Conservation (phyloP, 1,140 invertebrate genomes). For the Potamilus streckersoni region DNA sequence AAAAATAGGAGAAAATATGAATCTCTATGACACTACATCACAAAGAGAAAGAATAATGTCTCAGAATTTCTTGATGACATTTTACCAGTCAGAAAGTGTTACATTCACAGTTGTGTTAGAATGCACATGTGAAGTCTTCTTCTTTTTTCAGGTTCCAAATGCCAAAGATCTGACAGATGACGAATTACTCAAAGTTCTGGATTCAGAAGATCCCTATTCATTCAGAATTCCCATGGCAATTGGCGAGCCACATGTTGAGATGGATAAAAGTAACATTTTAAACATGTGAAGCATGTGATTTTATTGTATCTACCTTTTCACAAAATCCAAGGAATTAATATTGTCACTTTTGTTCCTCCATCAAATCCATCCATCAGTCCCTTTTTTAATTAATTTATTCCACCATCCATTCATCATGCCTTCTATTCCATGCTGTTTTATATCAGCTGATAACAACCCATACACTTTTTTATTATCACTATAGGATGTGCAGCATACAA, state of each 20-base stretch:
- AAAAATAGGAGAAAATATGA: no score
- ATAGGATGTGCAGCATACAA: background rate
- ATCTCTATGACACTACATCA: slow-evolving; percentile 71
- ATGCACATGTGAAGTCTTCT: slow-evolving; percentile 1
- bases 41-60: no score
- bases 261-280: slow-evolving; percentile 77
- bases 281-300: background rate
- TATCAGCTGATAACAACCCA: background rate
- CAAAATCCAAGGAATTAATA: background rate
- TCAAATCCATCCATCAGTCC: background rate
- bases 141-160: slow-evolving; percentile 80
- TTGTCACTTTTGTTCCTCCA: background rate
- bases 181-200: slow-evolving; percentile 78
- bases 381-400: background rate
- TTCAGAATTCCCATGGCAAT: slow-evolving; percentile 91
- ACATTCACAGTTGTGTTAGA: slow-evolving; percentile 1
- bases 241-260: slow-evolving; percentile 80
- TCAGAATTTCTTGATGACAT: background rate
- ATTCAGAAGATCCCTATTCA: slow-evolving; percentile 77
- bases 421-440: background rate
- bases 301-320: background rate
- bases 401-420: background rate
- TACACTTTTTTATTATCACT: background rate
- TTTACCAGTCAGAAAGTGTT: background rate
- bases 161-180: slow-evolving; percentile 84